Conservation (phyloP, 2,888 invertebrate genomes). For the Cremastobaeus sp. region DNA sequence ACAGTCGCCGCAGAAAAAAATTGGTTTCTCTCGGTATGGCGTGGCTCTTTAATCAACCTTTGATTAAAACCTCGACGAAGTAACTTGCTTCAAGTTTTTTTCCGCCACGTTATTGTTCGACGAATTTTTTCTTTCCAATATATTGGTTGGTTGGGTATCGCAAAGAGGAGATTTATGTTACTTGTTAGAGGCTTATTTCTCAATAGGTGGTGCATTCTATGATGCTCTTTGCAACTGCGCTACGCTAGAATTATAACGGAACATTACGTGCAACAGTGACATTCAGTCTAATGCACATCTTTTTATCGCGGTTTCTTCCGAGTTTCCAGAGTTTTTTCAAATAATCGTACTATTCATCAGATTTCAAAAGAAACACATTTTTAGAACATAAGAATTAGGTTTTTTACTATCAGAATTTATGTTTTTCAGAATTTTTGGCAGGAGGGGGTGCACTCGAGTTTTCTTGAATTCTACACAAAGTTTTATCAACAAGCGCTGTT, state of each 20-base stretch:
- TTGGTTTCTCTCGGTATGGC: background rate
- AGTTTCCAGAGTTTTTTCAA: too few species aligned
- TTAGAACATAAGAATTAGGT: too few species aligned
- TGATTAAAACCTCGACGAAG: background rate
- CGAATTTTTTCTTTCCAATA: slow-evolving; percentile 1
- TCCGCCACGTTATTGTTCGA: background rate
- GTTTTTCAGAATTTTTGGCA: too few species aligned
- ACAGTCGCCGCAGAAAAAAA: background rate
- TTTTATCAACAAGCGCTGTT: too few species aligned
- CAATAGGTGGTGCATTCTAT: background rate
- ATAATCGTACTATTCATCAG: too few species aligned
- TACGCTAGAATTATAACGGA: background rate
- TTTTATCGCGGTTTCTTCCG: too few species aligned
- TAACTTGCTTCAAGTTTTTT: background rate
- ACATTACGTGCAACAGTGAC: background rate
- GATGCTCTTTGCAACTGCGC: slow-evolving; percentile 1
- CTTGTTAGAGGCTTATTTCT: background rate
- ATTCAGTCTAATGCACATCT: background rate
- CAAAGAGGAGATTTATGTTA: background rate
- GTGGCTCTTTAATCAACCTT: slow-evolving; percentile 11
- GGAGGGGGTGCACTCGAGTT: too few species aligned
- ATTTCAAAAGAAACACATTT: too few species aligned
- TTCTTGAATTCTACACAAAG: too few species aligned
- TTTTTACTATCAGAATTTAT: too few species aligned
- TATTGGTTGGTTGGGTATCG: background rate